phyloP scores from a whole-genome alignment of 2,797 vertebrate species.

The Petrocephalus schoutedeni region DNA sequence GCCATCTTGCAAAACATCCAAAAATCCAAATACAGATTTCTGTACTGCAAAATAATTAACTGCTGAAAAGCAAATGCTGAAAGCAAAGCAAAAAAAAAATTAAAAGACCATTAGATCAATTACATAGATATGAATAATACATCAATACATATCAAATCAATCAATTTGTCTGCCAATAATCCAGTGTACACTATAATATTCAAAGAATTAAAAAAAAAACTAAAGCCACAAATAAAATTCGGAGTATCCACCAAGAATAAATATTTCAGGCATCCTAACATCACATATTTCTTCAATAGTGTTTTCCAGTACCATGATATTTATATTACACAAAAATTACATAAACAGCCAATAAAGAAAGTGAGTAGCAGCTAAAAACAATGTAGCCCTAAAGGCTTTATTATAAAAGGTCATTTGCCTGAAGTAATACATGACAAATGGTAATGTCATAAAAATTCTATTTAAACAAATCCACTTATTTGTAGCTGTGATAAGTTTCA shows the following conservation, averaged over 20 bases:
- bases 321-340: neutral
- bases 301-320: neutral
- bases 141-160: neutral
- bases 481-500: neutral
- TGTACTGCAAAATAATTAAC: neutral
- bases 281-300: neutral
- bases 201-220: neutral
- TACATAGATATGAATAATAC: neutral
- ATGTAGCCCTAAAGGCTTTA: neutral
- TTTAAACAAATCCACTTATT: neutral
- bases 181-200: neutral
- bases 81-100: neutral
- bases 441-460: neutral
- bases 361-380: neutral
- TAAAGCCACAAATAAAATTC: neutral
- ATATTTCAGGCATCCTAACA: neutral
- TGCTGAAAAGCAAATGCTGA: no score
- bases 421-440: neutral
- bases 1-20: neutral
- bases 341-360: slow-evolving; percentile 7
- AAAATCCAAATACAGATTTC: neutral
- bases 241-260: neutral
- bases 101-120: neutral
- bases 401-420: neutral
- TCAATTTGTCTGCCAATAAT: slow-evolving; percentile 6